Conservation (phyloP, 2,113 vertebrate species). For the Oxyruncus cristatus region DNA sequence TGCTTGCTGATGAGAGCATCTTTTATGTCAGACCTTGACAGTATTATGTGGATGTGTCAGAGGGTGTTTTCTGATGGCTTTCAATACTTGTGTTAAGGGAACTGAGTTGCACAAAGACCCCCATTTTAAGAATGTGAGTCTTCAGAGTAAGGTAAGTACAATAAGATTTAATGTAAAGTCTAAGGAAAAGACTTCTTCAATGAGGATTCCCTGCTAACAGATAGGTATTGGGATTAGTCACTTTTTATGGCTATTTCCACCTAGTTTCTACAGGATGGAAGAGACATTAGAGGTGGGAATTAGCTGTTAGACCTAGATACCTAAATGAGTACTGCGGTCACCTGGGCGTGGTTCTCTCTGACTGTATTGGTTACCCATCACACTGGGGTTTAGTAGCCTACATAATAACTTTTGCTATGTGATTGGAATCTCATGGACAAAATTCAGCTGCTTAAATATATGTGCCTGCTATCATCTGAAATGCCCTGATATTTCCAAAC, state of each 20-base stretch:
- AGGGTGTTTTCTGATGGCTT: background rate
- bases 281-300: background rate
- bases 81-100: background rate
- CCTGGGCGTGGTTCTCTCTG: background rate
- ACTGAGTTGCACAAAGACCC: background rate
- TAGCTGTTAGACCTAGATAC: background rate
- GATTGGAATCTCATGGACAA: background rate
- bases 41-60: background rate
- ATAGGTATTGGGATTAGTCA: background rate
- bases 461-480: background rate
- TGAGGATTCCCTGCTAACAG: background rate
- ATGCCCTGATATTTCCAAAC: background rate
- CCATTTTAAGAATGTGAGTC: background rate
- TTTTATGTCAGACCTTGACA: background rate
- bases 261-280: background rate
- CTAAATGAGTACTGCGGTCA: background rate
- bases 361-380: no score
- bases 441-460: background rate
- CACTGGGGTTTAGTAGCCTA: background rate
- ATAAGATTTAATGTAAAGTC: background rate
- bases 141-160: background rate
- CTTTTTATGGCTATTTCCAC: background rate
- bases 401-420: background rate
- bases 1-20: background rate
- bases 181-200: background rate